Conservation (phyloP, 23 tunicate species). For the Clavelina lepadiformis region DNA sequence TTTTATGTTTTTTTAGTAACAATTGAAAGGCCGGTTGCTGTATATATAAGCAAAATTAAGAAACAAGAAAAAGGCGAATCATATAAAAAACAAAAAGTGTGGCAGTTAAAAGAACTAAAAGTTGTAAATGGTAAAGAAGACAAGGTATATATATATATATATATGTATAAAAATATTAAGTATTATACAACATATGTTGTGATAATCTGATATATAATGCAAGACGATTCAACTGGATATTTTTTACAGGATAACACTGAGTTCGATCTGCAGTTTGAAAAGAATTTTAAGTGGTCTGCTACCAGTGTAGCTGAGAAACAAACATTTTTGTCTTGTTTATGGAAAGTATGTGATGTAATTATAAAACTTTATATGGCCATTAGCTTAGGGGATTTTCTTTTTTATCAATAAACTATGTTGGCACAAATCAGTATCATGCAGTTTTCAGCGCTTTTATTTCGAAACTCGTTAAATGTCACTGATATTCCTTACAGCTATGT, state of each 20-base stretch:
- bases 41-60: slow-evolving; percentile 70
- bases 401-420: too few species aligned
- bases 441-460: too few species aligned
- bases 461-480: too few species aligned
- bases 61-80: slow-evolving; percentile 81
- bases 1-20: slow-evolving; percentile 69
- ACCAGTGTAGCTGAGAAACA: slow-evolving; percentile 80
- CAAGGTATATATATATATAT: not conserved
- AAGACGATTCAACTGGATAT: not conserved
- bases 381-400: too few species aligned
- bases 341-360: slow-evolving; percentile 51
- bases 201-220: not conserved
- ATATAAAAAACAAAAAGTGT: slow-evolving; percentile 90
- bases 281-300: slow-evolving; percentile 88
- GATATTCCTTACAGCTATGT: slow-evolving; percentile 47
- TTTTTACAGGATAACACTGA: slow-evolving; percentile 64
- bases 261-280: slow-evolving; percentile 93
- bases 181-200: not conserved
- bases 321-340: slow-evolving; percentile 66
- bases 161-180: not conserved
- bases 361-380: too few species aligned
- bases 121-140: slow-evolving; percentile 83
- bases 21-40: slow-evolving; percentile 65
- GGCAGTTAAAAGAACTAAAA: slow-evolving; percentile 75
- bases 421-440: too few species aligned